A percentile compares a stretch with the other conserved stretches of the same genome.
phyloP scores from a whole-genome alignment of 35 echinoderm and acorn worm genomes.

The Diadema setosum region DNA sequence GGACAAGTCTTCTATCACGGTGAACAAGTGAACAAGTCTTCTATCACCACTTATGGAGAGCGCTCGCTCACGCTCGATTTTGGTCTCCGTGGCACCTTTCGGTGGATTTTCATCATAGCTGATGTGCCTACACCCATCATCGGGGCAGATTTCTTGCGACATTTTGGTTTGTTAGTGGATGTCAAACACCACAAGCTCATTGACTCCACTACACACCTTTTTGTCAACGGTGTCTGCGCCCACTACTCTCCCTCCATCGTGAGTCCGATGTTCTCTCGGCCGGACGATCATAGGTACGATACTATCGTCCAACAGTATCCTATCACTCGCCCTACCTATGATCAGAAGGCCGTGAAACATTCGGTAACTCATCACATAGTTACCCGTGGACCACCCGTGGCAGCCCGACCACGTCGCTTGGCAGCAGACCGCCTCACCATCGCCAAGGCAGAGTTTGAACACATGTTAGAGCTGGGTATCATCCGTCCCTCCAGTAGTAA shows the following conservation, averaged over 20 bases:
- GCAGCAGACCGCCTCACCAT: neutral
- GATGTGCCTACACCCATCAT: constrained; percentile 33
- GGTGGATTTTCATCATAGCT: constrained; percentile 40
- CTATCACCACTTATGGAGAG: neutral
- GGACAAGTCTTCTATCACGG: too few species aligned
- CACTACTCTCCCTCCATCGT: neutral
- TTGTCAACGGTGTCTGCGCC: neutral
- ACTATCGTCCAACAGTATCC: neutral
- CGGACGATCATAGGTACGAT: neutral
- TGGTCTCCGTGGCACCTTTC: constrained; percentile 11
- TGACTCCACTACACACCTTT: constrained; percentile 8
- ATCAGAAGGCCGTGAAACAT: constrained; percentile 15
- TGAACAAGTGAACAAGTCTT: too few species aligned
- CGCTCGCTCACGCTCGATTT: constrained; percentile 33
- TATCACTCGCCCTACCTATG: neutral
- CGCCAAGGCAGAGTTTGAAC: constrained; percentile 50
- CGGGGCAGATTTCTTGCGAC: constrained; percentile 41
- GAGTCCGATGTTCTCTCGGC: neutral
- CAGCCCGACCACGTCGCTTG: neutral
- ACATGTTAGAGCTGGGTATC: constrained; percentile 54
- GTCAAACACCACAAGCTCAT: neutral
- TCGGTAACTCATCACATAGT: constrained; percentile 46
- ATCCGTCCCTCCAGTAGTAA: constrained; percentile 32
- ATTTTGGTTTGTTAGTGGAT: constrained; percentile 16
- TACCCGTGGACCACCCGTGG: constrained; percentile 30